phyloP scores from a whole-genome alignment of 2,797 vertebrate genomes.

The Acipenser ruthenus region DNA sequence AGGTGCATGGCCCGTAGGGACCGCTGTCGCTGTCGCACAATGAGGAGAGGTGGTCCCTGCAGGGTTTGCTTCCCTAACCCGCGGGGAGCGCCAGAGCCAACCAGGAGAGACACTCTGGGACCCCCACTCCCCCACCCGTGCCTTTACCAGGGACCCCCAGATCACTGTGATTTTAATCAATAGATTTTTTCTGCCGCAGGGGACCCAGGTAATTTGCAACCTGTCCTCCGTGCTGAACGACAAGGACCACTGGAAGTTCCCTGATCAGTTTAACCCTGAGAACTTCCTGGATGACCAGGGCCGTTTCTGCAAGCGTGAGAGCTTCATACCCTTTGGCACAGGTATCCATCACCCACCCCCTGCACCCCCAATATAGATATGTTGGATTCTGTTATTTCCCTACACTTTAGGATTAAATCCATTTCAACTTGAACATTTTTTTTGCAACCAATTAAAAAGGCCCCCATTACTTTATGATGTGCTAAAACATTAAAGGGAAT shows the following conservation, averaged over 20 bases:
- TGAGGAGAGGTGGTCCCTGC: neutral
- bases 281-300: slow-evolving; percentile 27
- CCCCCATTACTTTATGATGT: too few species aligned
- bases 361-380: too few species aligned
- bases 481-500: too few species aligned
- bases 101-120: neutral
- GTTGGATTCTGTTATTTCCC: too few species aligned
- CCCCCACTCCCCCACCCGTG: neutral
- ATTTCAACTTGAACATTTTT: neutral
- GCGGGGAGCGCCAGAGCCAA: neutral
- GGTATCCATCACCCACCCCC: neutral
- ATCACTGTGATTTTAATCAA: neutral
- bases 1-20: too few species aligned
- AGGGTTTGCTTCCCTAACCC: neutral
- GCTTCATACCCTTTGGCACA: slow-evolving; percentile 23
- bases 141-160: neutral
- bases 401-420: slow-evolving; percentile 21
- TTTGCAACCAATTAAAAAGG: neutral
- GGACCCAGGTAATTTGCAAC: slow-evolving; percentile 18
- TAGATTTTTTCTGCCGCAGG: slow-evolving; percentile 11
- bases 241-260: slow-evolving; percentile 31
- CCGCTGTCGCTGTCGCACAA: too few species aligned
- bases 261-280: slow-evolving; percentile 27
- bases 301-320: slow-evolving; percentile 22
- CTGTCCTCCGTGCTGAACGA: slow-evolving; percentile 21